phyloP scores from a whole-genome alignment of 1,140 invertebrate genomes.

The Callitettix versicolor region DNA sequence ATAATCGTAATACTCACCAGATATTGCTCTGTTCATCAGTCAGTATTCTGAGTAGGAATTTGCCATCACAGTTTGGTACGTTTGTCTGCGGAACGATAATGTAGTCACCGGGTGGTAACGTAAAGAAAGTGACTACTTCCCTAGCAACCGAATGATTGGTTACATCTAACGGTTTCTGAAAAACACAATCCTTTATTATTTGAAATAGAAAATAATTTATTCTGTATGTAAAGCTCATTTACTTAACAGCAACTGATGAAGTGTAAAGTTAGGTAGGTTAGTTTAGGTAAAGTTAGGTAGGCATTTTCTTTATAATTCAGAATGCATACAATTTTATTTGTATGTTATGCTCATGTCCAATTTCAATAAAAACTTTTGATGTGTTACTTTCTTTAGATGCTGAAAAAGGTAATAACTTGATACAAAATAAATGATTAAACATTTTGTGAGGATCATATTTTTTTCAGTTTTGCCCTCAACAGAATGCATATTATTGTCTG shows the following conservation, averaged over 20 bases:
- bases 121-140: slow-evolving; percentile 64
- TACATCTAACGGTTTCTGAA: slow-evolving; percentile 53
- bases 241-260: not conserved
- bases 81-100: slow-evolving; percentile 67
- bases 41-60: slow-evolving; percentile 57
- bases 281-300: too few relatives aligned
- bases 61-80: slow-evolving; percentile 53
- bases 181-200: slow-evolving; percentile 21
- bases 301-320: too few relatives aligned
- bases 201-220: too few relatives aligned
- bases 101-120: slow-evolving; percentile 63
- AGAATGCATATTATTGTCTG: too few relatives aligned
- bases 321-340: too few relatives aligned
- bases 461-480: too few relatives aligned
- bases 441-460: too few relatives aligned
- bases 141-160: slow-evolving; percentile 54
- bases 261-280: not conserved
- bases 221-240: not conserved
- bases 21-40: slow-evolving; percentile 64
- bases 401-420: too few relatives aligned
- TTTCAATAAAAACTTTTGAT: too few relatives aligned
- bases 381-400: too few relatives aligned
- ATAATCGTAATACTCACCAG: slow-evolving; percentile 40
- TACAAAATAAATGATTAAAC: too few relatives aligned
- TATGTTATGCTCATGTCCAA: too few relatives aligned